Evolutionary conservation across 2,888 invertebrate genomes (phyloP).

Genomic region (Minunthozetes semirufus): DNA sequence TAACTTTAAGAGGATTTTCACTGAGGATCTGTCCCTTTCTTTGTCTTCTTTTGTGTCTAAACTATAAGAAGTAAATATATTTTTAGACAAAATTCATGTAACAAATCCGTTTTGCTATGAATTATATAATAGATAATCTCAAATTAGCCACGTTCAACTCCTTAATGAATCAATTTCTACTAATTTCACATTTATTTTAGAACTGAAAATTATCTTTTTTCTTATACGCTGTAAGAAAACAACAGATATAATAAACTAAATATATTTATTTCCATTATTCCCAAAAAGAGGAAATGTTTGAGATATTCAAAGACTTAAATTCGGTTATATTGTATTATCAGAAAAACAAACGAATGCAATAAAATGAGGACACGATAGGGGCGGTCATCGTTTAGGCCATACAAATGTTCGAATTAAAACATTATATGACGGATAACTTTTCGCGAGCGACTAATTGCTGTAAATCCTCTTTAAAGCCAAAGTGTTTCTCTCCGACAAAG

Average conservation of each 20-base stretch:
- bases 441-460: background rate
- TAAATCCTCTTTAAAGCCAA: background rate
- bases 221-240: no score
- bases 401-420: background rate
- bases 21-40: background rate
- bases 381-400: constrained; percentile 2
- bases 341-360: constrained; percentile 9
- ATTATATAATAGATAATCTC: background rate
- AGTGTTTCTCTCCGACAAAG: background rate
- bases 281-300: no score
- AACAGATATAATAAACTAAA: no score
- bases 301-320: background rate
- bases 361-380: constrained; percentile 25
- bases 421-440: background rate
- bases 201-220: no score
- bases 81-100: background rate
- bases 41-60: background rate
- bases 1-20: constrained; percentile 14
- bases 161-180: no score
- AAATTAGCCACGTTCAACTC: background rate
- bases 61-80: background rate
- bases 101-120: background rate
- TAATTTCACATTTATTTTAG: no score
- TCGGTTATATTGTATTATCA: background rate
- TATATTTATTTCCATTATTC: no score